These are phyloP conservation scores for Parambassis ranga DNA, from an alignment of 2,797 vertebrate species.

Conservation along the genomic window DNA sequence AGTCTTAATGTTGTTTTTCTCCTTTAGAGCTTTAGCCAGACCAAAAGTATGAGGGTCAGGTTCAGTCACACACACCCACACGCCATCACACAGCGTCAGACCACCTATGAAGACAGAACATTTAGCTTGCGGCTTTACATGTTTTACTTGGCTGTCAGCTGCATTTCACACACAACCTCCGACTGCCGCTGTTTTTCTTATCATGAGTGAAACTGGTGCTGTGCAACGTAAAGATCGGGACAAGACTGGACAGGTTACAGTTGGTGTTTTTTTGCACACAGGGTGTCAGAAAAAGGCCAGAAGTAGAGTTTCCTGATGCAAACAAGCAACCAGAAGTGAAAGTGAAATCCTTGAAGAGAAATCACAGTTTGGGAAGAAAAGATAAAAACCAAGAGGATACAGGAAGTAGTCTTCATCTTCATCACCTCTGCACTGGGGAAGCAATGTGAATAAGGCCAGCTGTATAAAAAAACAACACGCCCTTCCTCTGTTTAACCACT, in stretches of 20 bases:
- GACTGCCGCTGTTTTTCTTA: slow-evolving; percentile 41
- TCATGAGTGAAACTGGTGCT: slow-evolving; percentile 43
- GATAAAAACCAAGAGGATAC: slow-evolving; percentile 8
- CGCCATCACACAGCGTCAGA: slow-evolving; percentile 46
- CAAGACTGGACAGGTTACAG: slow-evolving; percentile 29
- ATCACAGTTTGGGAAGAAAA: too few relatives aligned
- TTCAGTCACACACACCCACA: slow-evolving; percentile 32
- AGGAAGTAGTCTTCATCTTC: slow-evolving; percentile 25
- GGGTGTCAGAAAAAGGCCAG: neutral
- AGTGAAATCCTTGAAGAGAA: neutral
- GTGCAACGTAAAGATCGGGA: slow-evolving; percentile 25
- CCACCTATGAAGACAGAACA: slow-evolving; percentile 74
- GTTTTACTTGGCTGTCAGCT: slow-evolving; percentile 71
- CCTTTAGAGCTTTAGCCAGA: slow-evolving; percentile 51
- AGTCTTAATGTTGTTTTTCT: slow-evolving; percentile 58
- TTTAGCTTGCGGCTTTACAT: slow-evolving; percentile 66
- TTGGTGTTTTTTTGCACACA: neutral
- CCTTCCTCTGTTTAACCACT: slow-evolving; percentile 36
- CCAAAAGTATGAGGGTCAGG: slow-evolving; percentile 57
- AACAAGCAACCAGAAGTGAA: neutral
- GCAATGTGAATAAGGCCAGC: slow-evolving; percentile 55
- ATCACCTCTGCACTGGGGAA: slow-evolving; percentile 39
- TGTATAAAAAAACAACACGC: slow-evolving; percentile 56
- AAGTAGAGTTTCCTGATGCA: neutral
- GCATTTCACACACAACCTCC: slow-evolving; percentile 56